Base-by-base conservation (phyloP, 2,888 invertebrate genomes). In the Eilema griseolum region DNA sequence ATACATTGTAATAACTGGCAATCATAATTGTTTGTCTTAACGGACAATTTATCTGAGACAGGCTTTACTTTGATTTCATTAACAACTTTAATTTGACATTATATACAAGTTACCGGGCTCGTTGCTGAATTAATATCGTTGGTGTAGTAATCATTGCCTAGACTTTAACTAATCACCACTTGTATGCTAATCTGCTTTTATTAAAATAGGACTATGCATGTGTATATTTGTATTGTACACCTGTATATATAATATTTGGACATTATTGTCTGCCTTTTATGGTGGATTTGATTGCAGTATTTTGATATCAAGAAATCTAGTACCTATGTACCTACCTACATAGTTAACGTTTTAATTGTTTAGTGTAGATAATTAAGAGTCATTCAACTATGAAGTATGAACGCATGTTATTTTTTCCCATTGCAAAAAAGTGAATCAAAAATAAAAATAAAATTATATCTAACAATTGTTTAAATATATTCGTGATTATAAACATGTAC, bases 11-110 rank as follows among this genome's bases (percentile, higher is more conserved):
- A 88, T 87, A 89, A 89, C 90, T 85, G 87, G 84, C 88, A 87
- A 90, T 90, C 89, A 90, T 91, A 92, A 93, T 91, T 90, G 90
- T 89, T 91, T 88, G 88, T 92, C 89, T 92, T 91, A 88, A 77
- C 70, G 71, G 86, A 90, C 89, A 89, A 92, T 92, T 91, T 90
- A 90, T 91, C 89, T 89, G 84, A 86, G 87, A 85, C 88, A 84
- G 83, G 85, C 81, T 84, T 86, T 83, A 88, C 88, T 91, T 88
- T 87, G 88, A 89, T 90, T 90, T 85, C 84, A 88, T 89, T 91
- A 86, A 85, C 69, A 69, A 78, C 73, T 76, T 78, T 83, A 83
- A 79, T 80, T 77, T 82, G 82, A 82, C 82, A 78, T 82, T 76
- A 78, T 78, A 61, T 76, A 76, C 79, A 79, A 77, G 72, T 74